Evolutionary conservation across 2,888 invertebrate genomes (phyloP), one percentile per base, ranked within the genome.

Genomic region (Diadegma fenestrale): DNA sequence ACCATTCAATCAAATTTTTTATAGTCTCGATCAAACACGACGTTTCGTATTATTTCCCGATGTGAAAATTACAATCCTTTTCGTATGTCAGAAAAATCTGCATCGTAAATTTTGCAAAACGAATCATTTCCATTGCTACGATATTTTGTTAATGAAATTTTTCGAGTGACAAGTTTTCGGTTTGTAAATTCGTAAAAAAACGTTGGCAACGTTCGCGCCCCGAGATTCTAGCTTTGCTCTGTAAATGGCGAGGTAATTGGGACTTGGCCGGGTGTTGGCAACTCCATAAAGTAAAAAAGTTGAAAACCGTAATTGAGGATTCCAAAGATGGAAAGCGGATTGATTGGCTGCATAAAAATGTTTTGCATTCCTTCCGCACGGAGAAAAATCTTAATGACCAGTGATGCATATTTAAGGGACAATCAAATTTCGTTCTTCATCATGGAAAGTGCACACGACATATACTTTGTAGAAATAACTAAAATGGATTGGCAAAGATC

Each of bases 401-500:
- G 12, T 12, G 12, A 45, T 17, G 14, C 17, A 0, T 14, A 14
- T 37, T 68, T 43, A 17, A 17, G 48, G n/a, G 30, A 8, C 6
- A 41, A 48, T 69, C n/a, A 3, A 10, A 30, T 5, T 33, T 19
- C 7, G 22, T 6, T 72, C 41, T 54, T 22, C 22, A 22, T 37
- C 7, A 22, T 43, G 37, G 30, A n/a, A n/a, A 71, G 3, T 41
- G 2, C 17, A 17, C 10, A 63, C 33, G 61, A 75, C 33, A 45
- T 30, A 10, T 7, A 45, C 19, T 78, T 12, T 0, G 14, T 64
- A 14, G 22, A 61, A 66, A 75, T 22, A 80, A 76, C 84, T 88
- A 90, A 88, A 89, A 89, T 88, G 89, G 90, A 90, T 90, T 88
- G 88, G 88, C 89, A 90, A 91, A 91, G 90, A 91, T 91, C 91